These are phyloP conservation scores for Halichoeres trimaculatus DNA, from an alignment of 2,113 vertebrate genomes.

Conservation along the genomic window DNA sequence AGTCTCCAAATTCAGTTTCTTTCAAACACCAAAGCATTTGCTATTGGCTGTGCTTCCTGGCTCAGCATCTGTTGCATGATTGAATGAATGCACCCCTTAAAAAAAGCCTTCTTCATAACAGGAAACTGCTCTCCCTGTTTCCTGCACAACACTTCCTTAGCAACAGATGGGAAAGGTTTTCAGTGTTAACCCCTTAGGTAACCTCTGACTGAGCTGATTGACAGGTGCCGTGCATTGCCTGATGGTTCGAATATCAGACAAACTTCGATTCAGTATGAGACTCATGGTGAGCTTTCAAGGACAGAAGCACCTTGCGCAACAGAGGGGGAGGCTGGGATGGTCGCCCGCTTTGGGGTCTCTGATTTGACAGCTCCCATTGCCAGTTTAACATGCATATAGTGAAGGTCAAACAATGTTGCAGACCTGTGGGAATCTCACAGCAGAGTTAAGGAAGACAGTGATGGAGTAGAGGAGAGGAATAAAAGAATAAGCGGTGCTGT, in stretches of 20 bases:
- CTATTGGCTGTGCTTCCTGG: slow-evolving; percentile 89
- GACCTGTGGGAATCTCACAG: slow-evolving; percentile 49
- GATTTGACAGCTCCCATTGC: slow-evolving; percentile 73
- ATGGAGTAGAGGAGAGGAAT: slow-evolving; percentile 43
- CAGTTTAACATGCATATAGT: slow-evolving; percentile 61
- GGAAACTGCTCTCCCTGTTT: slow-evolving; percentile 95
- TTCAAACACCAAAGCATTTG: slow-evolving; percentile 72
- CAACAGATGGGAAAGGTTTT: slow-evolving; percentile 90
- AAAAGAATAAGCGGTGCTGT: slow-evolving; percentile 51
- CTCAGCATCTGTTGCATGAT: slow-evolving; percentile 87
- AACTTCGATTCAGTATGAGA: slow-evolving; percentile 49
- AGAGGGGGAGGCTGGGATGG: slow-evolving; percentile 50
- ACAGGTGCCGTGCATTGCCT: slow-evolving; percentile 39
- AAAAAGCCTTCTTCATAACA: slow-evolving; percentile 95
- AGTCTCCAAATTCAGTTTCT: slow-evolving; percentile 78
- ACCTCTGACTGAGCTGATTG: slow-evolving; percentile 56
- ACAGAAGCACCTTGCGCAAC: slow-evolving; percentile 64
- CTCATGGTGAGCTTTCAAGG: slow-evolving; percentile 69
- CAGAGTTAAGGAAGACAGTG: slow-evolving; percentile 39
- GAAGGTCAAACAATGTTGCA: slow-evolving; percentile 74
- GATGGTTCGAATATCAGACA: slow-evolving; percentile 42
- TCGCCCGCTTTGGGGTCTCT: slow-evolving; percentile 56
- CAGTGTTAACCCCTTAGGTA: slow-evolving; percentile 86
- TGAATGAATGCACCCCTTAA: slow-evolving; percentile 92
- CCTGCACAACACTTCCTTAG: slow-evolving; percentile 94